Percentiles rank a stretch among this genome's conserved stretches.
Evolutionary conservation across 2,797 vertebrate species (phyloP).

Genomic region (Mycteria americana): DNA sequence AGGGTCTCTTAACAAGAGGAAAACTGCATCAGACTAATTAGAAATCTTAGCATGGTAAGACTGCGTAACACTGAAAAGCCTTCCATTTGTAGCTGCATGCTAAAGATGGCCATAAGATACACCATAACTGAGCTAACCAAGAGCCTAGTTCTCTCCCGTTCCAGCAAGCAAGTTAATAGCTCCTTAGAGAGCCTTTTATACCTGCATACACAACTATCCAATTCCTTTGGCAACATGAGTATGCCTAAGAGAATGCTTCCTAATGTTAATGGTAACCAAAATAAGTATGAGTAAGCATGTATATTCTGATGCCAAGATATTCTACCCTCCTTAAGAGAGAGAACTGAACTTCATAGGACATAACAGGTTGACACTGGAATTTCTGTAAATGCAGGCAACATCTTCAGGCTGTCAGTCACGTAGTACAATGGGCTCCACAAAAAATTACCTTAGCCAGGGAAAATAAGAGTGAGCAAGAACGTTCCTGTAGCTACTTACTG

Average conservation of each 20-base stretch:
- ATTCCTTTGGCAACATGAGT: neutral
- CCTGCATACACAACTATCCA: neutral
- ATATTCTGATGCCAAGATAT: neutral
- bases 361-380: rapidly evolving
- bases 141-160: neutral
- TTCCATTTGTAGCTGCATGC: neutral
- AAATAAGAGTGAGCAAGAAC: neutral
- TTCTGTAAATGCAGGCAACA: neutral
- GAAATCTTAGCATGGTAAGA: neutral
- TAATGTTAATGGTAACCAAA: neutral
- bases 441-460: neutral
- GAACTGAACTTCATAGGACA: neutral
- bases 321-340: neutral
- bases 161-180: neutral
- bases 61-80: neutral
- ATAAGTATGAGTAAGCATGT: neutral
- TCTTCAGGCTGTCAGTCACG: neutral
- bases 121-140: neutral
- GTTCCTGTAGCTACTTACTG: neutral
- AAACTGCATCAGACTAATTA: neutral
- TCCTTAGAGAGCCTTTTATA: neutral
- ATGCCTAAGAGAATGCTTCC: neutral
- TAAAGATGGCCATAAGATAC: neutral
- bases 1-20: neutral
- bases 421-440: neutral